Base-by-base conservation (phyloP, 2,797 vertebrate genomes). In the Parambassis ranga region DNA sequence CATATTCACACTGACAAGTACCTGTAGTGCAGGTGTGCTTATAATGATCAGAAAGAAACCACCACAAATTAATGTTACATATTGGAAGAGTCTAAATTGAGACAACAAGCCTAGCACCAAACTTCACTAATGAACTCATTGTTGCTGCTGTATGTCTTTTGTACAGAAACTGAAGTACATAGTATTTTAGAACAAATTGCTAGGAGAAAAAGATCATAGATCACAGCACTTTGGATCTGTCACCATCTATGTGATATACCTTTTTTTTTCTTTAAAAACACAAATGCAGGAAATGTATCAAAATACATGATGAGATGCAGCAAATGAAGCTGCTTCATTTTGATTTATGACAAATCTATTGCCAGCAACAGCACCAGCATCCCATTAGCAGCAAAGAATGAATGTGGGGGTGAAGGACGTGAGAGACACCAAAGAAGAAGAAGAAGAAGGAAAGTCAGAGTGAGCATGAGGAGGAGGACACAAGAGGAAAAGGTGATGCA, bases 291-390 rank as follows among this genome's bases (percentile, higher is more conserved):
- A 48, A 19, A 38, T 56, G 33, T 31, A 68, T 43, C 11, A 56
- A 49, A 63, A 56, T 64, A 41, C 15, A 19, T 62, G 47, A 64
- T 35, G 70, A 75, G 60, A 4, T 35, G 30, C 27, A 13, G 4
- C 55, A 53, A 77, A 65, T 68, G 0, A 33, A 52, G 31, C 68
- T 42, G 11, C 28, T 37, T 14, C 11, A 22, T 33, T 56, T 58
- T 66, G 61, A 77, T 67, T 52, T 39, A 65, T 59, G 42, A 60
- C 23, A 61, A 60, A 46, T 52, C 3, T 15, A 38, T 23, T 3
- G 22, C 20, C 41, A 30, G 30, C 36, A 9, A 24, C 11, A 0
- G 10, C 23, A 44, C 22, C 18, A 14, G 36, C 62, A 32, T 53
- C 59, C 50, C 36, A 38, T 59, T 10, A 57, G 55, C 56, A 53